phyloP scores from a whole-genome alignment of 2,797 vertebrate species.

The Ptychobarbus kaznakovi region DNA sequence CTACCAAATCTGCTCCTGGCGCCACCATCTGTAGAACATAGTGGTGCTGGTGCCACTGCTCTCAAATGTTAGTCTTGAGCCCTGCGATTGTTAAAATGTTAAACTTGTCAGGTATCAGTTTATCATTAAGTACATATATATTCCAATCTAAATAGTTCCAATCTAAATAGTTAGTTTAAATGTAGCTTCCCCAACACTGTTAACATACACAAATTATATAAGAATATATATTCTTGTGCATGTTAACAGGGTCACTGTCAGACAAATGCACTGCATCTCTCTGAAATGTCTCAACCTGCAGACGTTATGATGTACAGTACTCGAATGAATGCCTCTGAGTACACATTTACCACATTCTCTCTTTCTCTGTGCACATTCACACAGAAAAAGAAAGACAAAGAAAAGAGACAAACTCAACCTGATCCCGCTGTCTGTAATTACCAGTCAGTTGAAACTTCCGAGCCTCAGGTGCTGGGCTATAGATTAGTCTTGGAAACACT shows the following conservation, averaged over 20 bases:
- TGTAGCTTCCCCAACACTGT: neutral
- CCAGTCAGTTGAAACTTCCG: constrained; percentile 21
- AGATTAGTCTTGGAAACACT: constrained; percentile 43
- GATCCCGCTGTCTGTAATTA: constrained; percentile 24
- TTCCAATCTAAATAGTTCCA: neutral
- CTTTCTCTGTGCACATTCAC: neutral
- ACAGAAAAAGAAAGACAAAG: constrained; percentile 15
- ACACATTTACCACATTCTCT: neutral
- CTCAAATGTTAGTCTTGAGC: too few relatives aligned
- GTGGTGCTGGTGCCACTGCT: too few relatives aligned
- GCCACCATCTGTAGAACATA: too few relatives aligned
- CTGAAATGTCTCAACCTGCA: neutral
- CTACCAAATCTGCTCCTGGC: too few relatives aligned
- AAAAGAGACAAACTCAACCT: constrained; percentile 36
- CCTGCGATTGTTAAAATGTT: too few relatives aligned
- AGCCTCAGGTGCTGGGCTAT: constrained; percentile 34
- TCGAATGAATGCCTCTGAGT: constrained; percentile 5
- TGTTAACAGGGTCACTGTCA: constrained; percentile 2
- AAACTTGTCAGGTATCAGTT: too few relatives aligned
- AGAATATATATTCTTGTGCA: neutral
- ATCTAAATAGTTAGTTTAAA: neutral
- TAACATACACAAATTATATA: neutral
- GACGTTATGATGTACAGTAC: constrained; percentile 1
- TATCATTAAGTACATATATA: neutral
- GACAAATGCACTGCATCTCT: neutral